Evolutionary conservation across 2,888 invertebrate species (phyloP), one percentile per base, ranked within the genome.

Genomic region (Tenthredo distinguenda): DNA sequence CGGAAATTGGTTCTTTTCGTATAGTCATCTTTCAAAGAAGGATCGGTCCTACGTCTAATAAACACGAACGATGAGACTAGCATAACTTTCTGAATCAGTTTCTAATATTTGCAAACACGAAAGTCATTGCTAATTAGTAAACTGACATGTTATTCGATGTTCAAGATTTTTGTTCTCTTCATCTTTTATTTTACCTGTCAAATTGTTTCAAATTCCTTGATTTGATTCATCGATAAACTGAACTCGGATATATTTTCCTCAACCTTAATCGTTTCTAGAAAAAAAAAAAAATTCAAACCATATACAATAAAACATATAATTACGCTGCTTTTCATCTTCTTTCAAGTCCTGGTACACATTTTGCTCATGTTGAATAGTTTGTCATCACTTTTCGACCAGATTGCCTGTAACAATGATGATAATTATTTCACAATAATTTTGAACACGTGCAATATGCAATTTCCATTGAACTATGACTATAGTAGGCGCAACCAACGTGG

Each of bases 1-100:
- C 87, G 87, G 89, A 89, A 90, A 91, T 91, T 89, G 88, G 87
- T 88, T 85, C 82, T 86, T 86, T 89, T 79, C 85, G 91, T 87
- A 85, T 82, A 91, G 91, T 91, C 92, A 92, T 85, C 86, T 85
- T 81, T 86, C 87, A 87, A 84, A 85, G 89, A 86, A 86, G 72
- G 87, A 88, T 88, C 87, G 68, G 65, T 83, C 83, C 74, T 26
- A 68, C 43, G 18, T 83, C 68, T 71, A 83, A 83, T 83, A 83
- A 83, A 31, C 68, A 83, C 68, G 79, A 68, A 82, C 65, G 72
- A 85, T 79, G 55, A 72, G 81, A 71, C 26, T 50, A 55, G 79
- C 50, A 85, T 65, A 76, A 77, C 55, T 65, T 79, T 50, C 71
- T 79, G 85, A 85, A 86, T 77, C 76, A 84, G 77, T 55, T 65